Evolutionary conservation across 2,113 vertebrate genomes (phyloP).

Genomic region (Saccopteryx bilineata): DNA sequence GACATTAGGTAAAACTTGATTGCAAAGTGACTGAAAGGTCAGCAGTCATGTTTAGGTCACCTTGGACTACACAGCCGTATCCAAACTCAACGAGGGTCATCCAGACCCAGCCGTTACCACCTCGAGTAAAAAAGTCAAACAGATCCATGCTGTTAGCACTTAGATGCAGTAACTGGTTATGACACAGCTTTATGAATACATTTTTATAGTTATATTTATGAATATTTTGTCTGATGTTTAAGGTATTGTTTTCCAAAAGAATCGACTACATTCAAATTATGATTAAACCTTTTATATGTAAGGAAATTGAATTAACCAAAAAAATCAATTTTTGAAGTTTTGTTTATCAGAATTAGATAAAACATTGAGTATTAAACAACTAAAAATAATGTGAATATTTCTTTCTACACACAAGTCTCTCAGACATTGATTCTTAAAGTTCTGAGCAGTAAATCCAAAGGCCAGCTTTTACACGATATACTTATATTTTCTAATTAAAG

Average conservation of each 20-base stretch:
- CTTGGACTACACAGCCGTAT: not conserved
- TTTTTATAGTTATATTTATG: not conserved
- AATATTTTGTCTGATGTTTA: not conserved
- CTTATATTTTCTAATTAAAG: slow-evolving; percentile 25
- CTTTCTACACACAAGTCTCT: not conserved
- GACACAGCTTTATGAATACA: not conserved
- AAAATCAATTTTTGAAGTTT: slow-evolving; percentile 21
- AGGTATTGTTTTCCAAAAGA: slow-evolving; percentile 39
- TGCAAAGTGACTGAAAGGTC: not conserved
- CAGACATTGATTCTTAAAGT: not conserved
- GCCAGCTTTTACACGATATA: not conserved
- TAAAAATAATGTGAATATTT: not conserved
- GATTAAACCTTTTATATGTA: not conserved
- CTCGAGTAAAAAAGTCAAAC: not conserved
- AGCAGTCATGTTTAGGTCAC: not conserved
- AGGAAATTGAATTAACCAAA: slow-evolving; percentile 3
- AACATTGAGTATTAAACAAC: not conserved
- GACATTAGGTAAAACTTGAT: not conserved
- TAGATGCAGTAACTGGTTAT: not conserved
- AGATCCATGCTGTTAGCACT: not conserved
- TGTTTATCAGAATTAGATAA: slow-evolving; percentile 1
- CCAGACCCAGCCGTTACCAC: not conserved
- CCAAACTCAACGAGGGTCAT: not conserved
- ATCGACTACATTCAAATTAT: not conserved
- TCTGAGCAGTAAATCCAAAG: not conserved